Conservation (phyloP, 2,888 invertebrate genomes). For the Philopedon plagiatum region DNA sequence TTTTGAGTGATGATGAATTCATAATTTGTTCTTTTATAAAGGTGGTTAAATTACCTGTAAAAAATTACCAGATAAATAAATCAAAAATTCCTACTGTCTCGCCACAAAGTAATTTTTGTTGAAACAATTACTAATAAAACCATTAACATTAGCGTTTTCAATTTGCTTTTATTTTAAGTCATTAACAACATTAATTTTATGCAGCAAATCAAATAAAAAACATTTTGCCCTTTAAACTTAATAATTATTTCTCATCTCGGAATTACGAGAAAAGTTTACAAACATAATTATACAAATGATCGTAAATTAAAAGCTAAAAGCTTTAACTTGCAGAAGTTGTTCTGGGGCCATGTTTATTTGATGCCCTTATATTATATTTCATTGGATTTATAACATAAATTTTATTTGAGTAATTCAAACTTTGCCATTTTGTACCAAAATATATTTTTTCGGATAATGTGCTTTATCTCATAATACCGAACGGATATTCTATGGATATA, state of each 20-base stretch:
- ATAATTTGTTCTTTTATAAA: no score
- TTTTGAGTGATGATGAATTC: no score
- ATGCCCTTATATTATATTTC: constrained; percentile 38
- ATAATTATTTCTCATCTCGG: constrained; percentile 35
- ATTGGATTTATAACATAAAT: constrained; percentile 35
- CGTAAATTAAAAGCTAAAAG: constrained; percentile 42
- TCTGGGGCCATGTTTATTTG: constrained; percentile 34
- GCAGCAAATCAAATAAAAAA: neutral
- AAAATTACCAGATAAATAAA: no score
- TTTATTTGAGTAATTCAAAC: constrained; percentile 1
- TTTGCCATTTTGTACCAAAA: neutral
- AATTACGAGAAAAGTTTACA: constrained; percentile 37
- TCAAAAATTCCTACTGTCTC: no score
- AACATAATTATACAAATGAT: constrained; percentile 37
- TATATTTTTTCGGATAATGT: neutral
- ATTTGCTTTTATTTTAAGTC: neutral
- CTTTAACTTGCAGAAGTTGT: constrained; percentile 17
- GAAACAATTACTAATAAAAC: no score
- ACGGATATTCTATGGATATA: no score
- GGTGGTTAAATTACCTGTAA: no score
- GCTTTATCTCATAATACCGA: no score
- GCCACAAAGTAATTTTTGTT: no score
- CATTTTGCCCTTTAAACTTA: constrained; percentile 16
- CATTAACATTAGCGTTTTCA: no score
- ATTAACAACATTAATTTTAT: neutral